These are phyloP conservation scores for Austrolebias charrua DNA, from an alignment of 2,797 vertebrate genomes.

Conservation along the genomic window DNA sequence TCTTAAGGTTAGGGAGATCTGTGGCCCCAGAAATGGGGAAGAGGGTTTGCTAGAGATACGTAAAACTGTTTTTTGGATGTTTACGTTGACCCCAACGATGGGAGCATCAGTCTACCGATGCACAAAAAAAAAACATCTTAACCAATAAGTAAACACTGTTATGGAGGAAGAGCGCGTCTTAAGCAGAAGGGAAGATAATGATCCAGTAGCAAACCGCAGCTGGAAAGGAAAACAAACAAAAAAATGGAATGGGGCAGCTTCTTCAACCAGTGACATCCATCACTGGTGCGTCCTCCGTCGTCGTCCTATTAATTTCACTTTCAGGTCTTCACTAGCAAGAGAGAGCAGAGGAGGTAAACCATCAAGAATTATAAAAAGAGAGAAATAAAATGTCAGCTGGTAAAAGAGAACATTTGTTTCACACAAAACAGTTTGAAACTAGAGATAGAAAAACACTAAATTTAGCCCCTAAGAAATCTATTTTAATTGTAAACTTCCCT, in stretches of 20 bases:
- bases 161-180: background rate
- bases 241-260: constrained; percentile 20
- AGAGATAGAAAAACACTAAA: background rate
- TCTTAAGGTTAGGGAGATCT: constrained; percentile 76
- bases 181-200: constrained; percentile 23
- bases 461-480: background rate
- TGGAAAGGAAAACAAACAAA: constrained; percentile 50
- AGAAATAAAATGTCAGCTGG: background rate
- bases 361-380: background rate
- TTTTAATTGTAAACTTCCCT: background rate
- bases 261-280: constrained; percentile 19
- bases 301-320: constrained; percentile 10
- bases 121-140: constrained; percentile 74
- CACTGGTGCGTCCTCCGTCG: constrained; percentile 13
- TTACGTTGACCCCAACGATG: constrained; percentile 41
- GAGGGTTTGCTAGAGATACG: background rate
- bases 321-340: constrained; percentile 28
- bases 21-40: constrained; percentile 46
- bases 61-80: constrained; percentile 7
- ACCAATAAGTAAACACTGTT: background rate
- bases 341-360: constrained; percentile 11
- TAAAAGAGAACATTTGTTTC: background rate
- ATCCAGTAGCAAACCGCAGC: constrained; percentile 49
- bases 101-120: constrained; percentile 80
- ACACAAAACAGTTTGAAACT: background rate